Percentiles rank a stretch among this genome's conserved stretches.
phyloP scores from a whole-genome alignment of 2,797 vertebrate species.

The Poecilia velifera region DNA sequence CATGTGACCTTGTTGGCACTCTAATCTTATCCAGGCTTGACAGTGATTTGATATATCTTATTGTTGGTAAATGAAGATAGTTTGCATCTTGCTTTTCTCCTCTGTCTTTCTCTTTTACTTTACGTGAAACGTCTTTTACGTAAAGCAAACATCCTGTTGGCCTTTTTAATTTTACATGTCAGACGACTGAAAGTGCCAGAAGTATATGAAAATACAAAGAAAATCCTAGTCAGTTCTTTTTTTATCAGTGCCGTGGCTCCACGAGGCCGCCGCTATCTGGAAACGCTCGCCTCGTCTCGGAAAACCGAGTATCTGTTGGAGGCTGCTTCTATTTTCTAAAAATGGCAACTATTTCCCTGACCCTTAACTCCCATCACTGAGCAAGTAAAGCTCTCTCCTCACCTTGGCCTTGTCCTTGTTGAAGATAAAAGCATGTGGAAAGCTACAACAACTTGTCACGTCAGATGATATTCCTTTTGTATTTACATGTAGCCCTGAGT shows the following conservation, averaged over 20 bases:
- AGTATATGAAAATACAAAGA: neutral
- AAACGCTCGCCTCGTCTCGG: neutral
- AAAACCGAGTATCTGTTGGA: conserved; percentile 1
- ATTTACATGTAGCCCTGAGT: neutral
- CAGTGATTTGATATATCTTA: neutral
- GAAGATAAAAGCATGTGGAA: conserved; percentile 21
- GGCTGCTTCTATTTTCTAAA: neutral
- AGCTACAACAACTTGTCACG: neutral
- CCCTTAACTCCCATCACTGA: neutral
- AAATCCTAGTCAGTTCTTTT: neutral
- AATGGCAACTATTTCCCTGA: neutral
- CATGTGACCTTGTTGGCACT: neutral
- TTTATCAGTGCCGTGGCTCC: neutral
- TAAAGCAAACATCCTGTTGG: neutral
- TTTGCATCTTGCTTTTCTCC: neutral
- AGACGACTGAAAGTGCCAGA: neutral
- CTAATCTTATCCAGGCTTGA: neutral
- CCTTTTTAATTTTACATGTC: neutral
- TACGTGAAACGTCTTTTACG: neutral
- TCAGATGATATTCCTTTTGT: neutral
- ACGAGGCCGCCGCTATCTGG: conserved; percentile 5
- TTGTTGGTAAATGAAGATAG: neutral
- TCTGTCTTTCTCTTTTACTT: neutral
- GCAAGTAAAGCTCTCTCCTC: conserved; percentile 21
- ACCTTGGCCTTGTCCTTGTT: conserved; percentile 43